phyloP scores from a whole-genome alignment of 1,140 invertebrate genomes.

The Sesamia nonagrioides region DNA sequence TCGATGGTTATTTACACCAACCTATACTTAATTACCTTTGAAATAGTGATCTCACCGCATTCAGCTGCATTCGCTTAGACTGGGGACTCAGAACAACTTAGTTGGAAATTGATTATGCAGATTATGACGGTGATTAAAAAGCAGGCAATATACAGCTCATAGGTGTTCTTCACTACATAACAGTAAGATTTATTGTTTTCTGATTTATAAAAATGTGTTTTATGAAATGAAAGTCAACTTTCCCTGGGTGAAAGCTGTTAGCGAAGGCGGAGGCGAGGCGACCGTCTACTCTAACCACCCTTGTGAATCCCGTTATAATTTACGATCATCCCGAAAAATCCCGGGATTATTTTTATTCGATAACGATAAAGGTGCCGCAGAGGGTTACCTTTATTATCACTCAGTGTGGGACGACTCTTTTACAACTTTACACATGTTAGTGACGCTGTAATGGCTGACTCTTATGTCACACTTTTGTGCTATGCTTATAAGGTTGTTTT shows the following conservation, averaged over 20 bases:
- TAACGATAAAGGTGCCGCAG: conserved; percentile 85
- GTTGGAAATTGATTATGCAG: too few species aligned
- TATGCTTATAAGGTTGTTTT: conserved; percentile 21
- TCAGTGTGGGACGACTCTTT: conserved; percentile 75
- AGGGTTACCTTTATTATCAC: conserved; percentile 87
- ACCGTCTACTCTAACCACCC: conserved; percentile 56
- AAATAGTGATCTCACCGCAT: too few species aligned
- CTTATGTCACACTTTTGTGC: conserved; percentile 25
- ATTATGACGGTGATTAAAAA: too few species aligned
- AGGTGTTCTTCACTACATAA: too few species aligned
- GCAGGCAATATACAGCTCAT: too few species aligned
- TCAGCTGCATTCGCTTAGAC: too few species aligned
- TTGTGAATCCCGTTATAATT: conserved; percentile 80
- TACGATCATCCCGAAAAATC: conserved; percentile 85
- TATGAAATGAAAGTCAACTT: conserved; percentile 29
- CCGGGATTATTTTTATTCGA: conserved; percentile 86
- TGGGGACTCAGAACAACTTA: too few species aligned
- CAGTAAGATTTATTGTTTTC: too few species aligned
- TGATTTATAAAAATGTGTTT: neutral
- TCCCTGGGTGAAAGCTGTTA: conserved; percentile 34
- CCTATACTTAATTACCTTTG: too few species aligned
- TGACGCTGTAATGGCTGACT: conserved; percentile 37
- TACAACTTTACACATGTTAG: conserved; percentile 80
- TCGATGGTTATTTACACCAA: neutral
- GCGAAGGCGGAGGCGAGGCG: conserved; percentile 14